phyloP scores from a whole-genome alignment of 2,888 invertebrate genomes.

The Phragmatobia fuliginosa region DNA sequence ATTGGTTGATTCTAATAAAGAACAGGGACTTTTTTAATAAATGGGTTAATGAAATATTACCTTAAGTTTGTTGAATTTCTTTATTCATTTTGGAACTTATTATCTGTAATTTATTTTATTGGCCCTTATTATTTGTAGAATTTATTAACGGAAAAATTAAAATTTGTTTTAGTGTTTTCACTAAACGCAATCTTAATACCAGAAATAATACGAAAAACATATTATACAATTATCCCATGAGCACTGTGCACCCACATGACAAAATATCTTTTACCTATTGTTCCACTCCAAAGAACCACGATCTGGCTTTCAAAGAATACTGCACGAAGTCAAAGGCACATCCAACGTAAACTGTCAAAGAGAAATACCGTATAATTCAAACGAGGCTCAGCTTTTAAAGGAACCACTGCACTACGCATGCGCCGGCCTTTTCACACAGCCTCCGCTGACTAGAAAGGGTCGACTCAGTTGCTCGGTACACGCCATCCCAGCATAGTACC shows the following conservation, averaged over 20 bases:
- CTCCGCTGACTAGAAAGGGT: conserved; percentile 42
- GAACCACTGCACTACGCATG: conserved; percentile 57
- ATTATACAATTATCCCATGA: conserved; percentile 6
- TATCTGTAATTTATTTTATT: too few relatives aligned
- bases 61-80: too few relatives aligned
- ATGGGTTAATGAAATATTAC: too few relatives aligned
- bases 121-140: not conserved
- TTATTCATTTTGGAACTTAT: too few relatives aligned
- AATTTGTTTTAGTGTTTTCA: not conserved
- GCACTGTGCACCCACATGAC: conserved; percentile 6
- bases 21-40: too few relatives aligned
- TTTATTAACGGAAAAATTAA: not conserved
- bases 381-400: conserved; percentile 46
- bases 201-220: not conserved
- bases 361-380: conserved; percentile 64
- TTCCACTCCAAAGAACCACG: conserved; percentile 26
- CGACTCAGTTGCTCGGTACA: conserved; percentile 57
- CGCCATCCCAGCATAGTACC: conserved; percentile 43
- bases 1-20: too few relatives aligned
- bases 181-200: not conserved
- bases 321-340: conserved; percentile 60
- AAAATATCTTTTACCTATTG: conserved; percentile 30
- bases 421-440: conserved; percentile 54
- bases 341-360: conserved; percentile 60
- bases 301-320: conserved; percentile 52